Base-by-base conservation (phyloP, 2,113 vertebrate species). In the Cyanocitta stelleri region DNA sequence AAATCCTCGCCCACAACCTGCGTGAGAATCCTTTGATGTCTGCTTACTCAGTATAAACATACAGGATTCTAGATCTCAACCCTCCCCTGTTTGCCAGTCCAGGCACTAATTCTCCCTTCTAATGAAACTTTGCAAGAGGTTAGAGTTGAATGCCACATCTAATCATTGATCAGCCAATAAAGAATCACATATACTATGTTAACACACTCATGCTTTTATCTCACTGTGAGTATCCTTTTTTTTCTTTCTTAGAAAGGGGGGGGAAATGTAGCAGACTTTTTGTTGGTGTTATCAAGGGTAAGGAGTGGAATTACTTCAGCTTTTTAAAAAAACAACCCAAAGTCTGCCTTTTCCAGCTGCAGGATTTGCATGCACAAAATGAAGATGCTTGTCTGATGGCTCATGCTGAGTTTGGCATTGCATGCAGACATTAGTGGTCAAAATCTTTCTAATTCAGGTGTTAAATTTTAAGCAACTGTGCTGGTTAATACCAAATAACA, bases 381-480 rank as follows among this genome's bases (percentile, higher is more conserved):
- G 68, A 81, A 95, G 74, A 44, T 80, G 52, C 95, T 76, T 90
- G 33, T 95, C 75, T 96, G 92, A 87, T 86, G 59, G 85, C 78
- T 96, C 87, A 78, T 4, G 67, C 95, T 95, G 95, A 91, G 91
- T 21, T 14, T 3, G 6, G 73, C 84, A 37, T 71, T 56, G 80
- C 73, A 43, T 73, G 54, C 73, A 87, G 94, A 33, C 80, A 71
- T 90, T 95, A 90, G 87, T 67, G 93, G 95, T 94, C 85, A 82
- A 95, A 94, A 96, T 87, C 91, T 90, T 90, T 87, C 87, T 91
- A 94, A 97, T 91, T 95, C 95, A 96, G 91, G 89, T 96, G 85
- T 94, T 94, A 92, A 95, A 95, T 92, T 97, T 93, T 96, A 90
- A 63, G 54, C 20, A n/a, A n/a, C 66, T 80, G 26, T 87, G 76